A percentile compares a stretch with the other conserved stretches of the same genome.
Conservation (phyloP, 2,797 vertebrate genomes). For the Catharus ustulatus region DNA sequence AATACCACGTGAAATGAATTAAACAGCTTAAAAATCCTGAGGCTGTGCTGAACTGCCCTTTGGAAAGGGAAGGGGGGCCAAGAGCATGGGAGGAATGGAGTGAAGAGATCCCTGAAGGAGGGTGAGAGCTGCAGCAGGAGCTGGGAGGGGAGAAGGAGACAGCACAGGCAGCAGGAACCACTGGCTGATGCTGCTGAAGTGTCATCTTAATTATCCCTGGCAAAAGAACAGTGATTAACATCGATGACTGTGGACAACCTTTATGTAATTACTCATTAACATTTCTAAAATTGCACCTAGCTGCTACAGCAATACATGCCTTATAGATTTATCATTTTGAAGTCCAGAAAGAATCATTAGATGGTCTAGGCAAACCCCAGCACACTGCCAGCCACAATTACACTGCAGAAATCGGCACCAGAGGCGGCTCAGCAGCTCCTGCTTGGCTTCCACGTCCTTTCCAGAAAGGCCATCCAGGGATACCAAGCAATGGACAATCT, state of each 20-base stretch:
- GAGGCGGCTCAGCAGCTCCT: fast-evolving
- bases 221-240: slow-evolving; percentile 69
- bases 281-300: slow-evolving; percentile 68
- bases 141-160: not conserved
- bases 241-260: slow-evolving; percentile 58
- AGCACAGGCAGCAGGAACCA: not conserved
- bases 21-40: not conserved
- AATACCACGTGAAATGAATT: not conserved
- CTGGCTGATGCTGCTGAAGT: slow-evolving; percentile 39
- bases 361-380: not conserved
- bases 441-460: not conserved
- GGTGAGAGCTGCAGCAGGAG: not conserved
- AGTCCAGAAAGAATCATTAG: slow-evolving; percentile 52
- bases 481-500: not conserved
- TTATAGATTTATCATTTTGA: slow-evolving; percentile 56
- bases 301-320: slow-evolving; percentile 51
- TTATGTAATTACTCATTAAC: slow-evolving; percentile 71
- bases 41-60: not conserved
- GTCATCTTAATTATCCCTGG: slow-evolving; percentile 57
- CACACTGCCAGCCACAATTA: slow-evolving; percentile 16
- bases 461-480: slow-evolving; percentile 37
- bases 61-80: not conserved
- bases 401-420: not conserved
- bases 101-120: not conserved
- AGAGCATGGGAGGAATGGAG: not conserved